Conservation (phyloP, 2,888 invertebrate genomes). For the Yponomeuta plumbellus region DNA sequence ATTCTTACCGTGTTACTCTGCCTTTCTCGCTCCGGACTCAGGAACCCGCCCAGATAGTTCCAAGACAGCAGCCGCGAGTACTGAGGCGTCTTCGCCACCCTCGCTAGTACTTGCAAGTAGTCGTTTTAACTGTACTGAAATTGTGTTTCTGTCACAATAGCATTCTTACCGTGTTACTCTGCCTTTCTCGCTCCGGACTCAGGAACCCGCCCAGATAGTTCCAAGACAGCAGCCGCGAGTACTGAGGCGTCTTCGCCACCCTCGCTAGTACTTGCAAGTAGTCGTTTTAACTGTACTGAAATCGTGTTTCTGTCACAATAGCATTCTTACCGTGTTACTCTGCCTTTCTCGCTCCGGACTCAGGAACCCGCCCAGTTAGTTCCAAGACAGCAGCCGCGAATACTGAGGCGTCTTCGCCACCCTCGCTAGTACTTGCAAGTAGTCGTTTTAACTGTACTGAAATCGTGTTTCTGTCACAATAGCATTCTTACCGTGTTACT, state of each 20-base stretch:
- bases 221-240: constrained; percentile 53
- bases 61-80: constrained; percentile 57
- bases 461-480: background rate
- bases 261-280: too few species aligned
- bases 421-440: background rate
- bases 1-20: constrained; percentile 57
- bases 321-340: constrained; percentile 58
- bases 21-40: constrained; percentile 64
- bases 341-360: constrained; percentile 66
- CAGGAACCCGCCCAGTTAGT: constrained; percentile 21
- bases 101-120: constrained; percentile 80
- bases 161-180: constrained; percentile 51
- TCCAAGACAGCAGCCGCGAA: constrained; percentile 51
- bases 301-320: too few species aligned
- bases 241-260: constrained; percentile 41
- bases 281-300: too few species aligned
- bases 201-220: constrained; percentile 25
- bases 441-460: too few species aligned
- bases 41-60: constrained; percentile 64
- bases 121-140: constrained; percentile 63
- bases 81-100: constrained; percentile 51
- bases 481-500: constrained; percentile 50
- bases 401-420: constrained; percentile 45
- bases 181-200: constrained; percentile 64
- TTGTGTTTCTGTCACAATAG: too few species aligned